These are phyloP conservation scores for Microcebus jonahi DNA, from an alignment of 2,113 vertebrate species.

Conservation along the genomic window DNA sequence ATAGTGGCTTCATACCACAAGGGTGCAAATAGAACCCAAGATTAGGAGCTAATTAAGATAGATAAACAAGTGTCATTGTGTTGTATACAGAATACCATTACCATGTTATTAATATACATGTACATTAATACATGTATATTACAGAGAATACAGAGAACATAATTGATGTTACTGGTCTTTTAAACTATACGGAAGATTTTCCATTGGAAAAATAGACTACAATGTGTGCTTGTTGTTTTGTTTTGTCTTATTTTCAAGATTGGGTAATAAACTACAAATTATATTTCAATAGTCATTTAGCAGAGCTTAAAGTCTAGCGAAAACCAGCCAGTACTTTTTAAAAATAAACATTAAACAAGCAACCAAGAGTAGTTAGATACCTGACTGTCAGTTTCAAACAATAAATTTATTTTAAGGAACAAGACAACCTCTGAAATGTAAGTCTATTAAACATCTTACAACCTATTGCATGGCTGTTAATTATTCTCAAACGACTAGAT, in stretches of 20 bases:
- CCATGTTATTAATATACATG: no score
- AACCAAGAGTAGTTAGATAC: not conserved
- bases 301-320: not conserved
- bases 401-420: not conserved
- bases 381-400: not conserved
- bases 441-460: not conserved
- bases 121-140: not conserved
- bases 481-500: not conserved
- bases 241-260: not conserved
- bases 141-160: no score
- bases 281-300: not conserved
- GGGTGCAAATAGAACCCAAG: not conserved
- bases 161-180: not conserved
- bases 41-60: not conserved
- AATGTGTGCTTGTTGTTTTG: not conserved
- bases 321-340: not conserved
- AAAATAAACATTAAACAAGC: not conserved
- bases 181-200: not conserved
- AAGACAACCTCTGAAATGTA: not conserved
- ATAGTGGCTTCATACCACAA: not conserved
- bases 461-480: not conserved
- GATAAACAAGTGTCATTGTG: not conserved
- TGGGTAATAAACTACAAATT: not conserved
- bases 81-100: not conserved
- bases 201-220: not conserved